Base-by-base conservation (phyloP, 2,113 vertebrate species). In the Centropristis striata region DNA sequence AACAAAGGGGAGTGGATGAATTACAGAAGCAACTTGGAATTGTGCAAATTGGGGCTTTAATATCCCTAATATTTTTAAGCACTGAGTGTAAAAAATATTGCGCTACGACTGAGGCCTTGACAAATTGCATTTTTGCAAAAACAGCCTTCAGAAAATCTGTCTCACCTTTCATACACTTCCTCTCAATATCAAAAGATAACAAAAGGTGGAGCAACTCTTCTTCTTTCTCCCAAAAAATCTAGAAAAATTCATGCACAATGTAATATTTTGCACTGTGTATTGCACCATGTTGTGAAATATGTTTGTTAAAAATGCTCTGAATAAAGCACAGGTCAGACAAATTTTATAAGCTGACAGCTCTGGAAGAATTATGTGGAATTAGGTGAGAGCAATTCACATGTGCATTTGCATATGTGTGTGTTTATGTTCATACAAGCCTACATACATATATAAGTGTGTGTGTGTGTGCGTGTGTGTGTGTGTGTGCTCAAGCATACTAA, bases 341-440 rank as follows among this genome's bases (percentile, higher is more conserved):
- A 83, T 80, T 72, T 76, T 71, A 75, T 55, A 44, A 79, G 50
- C 67, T 86, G 73, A 66, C 65, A 74, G 66, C 27, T 54, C 14
- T 0, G 4, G 47, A 46, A 36, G 54, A 78, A 73, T 65, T 57
- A 77, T 83, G 68, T 10, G 41, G 20, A 66, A 67, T 70, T 61
- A 32, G 23, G 51, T 11, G 12, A 7, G 53, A 59, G 23, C 7
- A 39, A 44, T 57, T 75, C 58, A 75, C 76, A 21, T 54, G 36
- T 59, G 37, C 36, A 84, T 84, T 69, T 82, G 69, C 61, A 86
- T 86, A 44, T 27, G 21, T 49, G 59, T 61, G 65, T 47, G 42
- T 63, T 20, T 37, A 42, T 27, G 28, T 68, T 28, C 51, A 7
- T 8, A 37, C 28, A 49, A 57, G 25, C 46, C 41, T 64, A 67